Conservation (phyloP, 2,888 invertebrate species). For the Embidobia sp. region DNA sequence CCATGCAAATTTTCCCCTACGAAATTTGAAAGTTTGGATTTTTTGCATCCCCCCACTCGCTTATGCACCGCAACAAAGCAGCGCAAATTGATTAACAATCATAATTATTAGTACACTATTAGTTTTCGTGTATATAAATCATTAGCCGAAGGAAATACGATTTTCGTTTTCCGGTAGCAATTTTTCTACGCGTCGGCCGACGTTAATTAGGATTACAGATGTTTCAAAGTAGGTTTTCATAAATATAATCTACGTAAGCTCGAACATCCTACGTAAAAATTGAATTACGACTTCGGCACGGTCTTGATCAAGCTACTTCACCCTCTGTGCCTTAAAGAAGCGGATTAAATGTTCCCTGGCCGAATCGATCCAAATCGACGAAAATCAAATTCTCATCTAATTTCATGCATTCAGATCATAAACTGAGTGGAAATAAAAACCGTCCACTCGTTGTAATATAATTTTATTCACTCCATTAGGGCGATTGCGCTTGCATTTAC, state of each 20-base stretch:
- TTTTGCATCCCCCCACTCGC: too few species aligned
- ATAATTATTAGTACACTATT: constrained; percentile 23
- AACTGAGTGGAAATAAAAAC: background rate
- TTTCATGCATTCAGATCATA: constrained; percentile 8
- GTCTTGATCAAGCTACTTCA: constrained; percentile 39
- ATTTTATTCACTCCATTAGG: too few species aligned
- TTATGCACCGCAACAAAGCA: constrained; percentile 7
- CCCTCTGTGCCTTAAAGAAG: constrained; percentile 21
- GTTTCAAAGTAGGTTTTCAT: constrained; percentile 46
- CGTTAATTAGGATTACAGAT: constrained; percentile 49
- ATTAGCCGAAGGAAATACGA: constrained; percentile 29
- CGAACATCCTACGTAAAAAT: constrained; percentile 39
- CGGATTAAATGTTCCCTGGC: constrained; percentile 8
- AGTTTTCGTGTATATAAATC: constrained; percentile 36
- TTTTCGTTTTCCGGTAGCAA: constrained; percentile 29
- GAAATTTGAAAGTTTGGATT: too few species aligned
- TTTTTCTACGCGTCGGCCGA: constrained; percentile 27
- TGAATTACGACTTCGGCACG: constrained; percentile 40
- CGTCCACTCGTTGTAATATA: too few species aligned
- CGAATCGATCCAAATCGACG: constrained; percentile 4
- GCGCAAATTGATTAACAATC: constrained; percentile 27
- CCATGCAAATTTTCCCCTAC: too few species aligned
- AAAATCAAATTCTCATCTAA: constrained; percentile 8
- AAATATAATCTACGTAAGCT: constrained; percentile 26
- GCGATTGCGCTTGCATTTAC: too few species aligned